Percentiles rank a stretch among this genome's conserved stretches.
Conservation (phyloP, 2,113 vertebrate species). For the Chamaea fasciata region DNA sequence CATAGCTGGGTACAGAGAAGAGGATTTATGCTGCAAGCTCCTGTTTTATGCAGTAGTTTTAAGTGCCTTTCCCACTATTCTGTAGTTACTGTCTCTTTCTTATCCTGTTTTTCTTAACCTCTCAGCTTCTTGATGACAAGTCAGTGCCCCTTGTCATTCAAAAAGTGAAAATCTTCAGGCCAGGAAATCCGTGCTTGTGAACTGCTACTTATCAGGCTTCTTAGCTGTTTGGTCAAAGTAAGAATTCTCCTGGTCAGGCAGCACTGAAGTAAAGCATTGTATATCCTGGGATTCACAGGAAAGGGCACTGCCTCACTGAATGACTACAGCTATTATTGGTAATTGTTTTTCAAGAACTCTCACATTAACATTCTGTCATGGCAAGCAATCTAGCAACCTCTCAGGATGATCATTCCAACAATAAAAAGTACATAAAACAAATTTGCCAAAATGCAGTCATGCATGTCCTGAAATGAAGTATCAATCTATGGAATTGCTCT, state of each 20-base stretch:
- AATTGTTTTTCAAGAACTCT: constrained; percentile 13
- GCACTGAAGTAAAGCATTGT: background rate
- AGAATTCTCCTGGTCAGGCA: background rate
- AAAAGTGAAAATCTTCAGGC: background rate
- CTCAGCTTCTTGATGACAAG: background rate
- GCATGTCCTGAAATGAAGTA: background rate
- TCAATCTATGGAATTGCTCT: background rate
- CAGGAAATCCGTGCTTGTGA: background rate
- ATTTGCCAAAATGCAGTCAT: constrained; percentile 1
- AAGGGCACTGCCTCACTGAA: background rate
- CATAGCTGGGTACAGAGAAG: background rate
- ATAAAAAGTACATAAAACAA: constrained; percentile 29
- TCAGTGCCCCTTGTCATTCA: background rate
- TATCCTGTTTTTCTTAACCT: background rate
- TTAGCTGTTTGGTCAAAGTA: background rate
- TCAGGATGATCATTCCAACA: constrained; percentile 4
- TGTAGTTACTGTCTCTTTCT: background rate
- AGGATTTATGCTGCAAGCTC: background rate
- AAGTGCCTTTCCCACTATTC: background rate
- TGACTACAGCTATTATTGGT: background rate
- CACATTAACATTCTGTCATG: background rate
- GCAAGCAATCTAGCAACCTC: background rate
- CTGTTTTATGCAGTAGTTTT: background rate
- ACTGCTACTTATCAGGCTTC: background rate
- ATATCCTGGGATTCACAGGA: background rate